These are phyloP conservation scores for Delphinus delphis DNA, from an alignment of 2,113 vertebrate genomes.

Conservation along the genomic window DNA sequence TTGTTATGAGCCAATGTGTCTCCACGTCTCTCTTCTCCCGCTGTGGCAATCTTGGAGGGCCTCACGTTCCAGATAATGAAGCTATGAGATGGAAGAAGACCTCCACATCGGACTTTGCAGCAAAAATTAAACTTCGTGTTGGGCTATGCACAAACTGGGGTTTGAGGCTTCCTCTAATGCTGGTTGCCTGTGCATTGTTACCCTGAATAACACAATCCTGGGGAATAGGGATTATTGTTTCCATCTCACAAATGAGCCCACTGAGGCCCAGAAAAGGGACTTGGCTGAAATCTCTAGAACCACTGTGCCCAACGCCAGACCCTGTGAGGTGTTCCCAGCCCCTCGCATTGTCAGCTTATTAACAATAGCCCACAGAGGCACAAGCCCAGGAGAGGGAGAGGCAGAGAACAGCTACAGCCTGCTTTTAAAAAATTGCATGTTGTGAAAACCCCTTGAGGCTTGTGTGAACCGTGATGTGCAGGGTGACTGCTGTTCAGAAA, in stretches of 20 bases:
- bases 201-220: neutral
- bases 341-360: too few species aligned
- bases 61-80: neutral
- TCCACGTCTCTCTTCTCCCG: neutral
- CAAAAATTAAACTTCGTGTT: neutral
- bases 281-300: neutral
- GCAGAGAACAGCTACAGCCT: neutral
- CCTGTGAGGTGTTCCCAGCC: neutral
- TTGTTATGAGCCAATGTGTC: fast-evolving
- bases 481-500: neutral
- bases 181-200: neutral
- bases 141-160: neutral
- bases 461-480: neutral
- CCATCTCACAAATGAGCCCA: neutral
- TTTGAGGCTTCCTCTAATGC: neutral
- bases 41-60: neutral
- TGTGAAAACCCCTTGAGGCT: neutral
- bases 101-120: neutral
- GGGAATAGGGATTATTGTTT: neutral
- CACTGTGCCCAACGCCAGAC: neutral
- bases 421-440: neutral
- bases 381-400: neutral
- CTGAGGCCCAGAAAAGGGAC: neutral
- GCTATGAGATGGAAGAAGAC: neutral
- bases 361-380: neutral